Base-by-base conservation (phyloP, 2,888 invertebrate species). In the Cistogaster globosa region DNA sequence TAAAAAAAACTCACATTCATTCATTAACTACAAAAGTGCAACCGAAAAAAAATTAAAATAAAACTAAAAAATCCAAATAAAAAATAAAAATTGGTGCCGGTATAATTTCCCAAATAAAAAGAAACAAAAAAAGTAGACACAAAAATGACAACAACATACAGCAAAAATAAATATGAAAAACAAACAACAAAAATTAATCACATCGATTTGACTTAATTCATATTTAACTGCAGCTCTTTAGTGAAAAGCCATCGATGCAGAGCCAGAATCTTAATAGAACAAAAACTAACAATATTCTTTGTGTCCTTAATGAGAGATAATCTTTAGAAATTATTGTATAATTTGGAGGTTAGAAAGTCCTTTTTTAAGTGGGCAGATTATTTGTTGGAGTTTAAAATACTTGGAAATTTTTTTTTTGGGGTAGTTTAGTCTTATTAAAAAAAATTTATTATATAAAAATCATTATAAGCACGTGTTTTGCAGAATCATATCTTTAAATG, bases 121-220 rank as follows among this genome's bases (percentile, higher is more conserved):
- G n/a, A 51, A 71, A 80, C 80, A 77, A 72, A 77, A 42, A 42
- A 42, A 12, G 12, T 12, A 42, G 42, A 79, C 20, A 22, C 18
- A 53, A 67, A n/a, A 57, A 20, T 45, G 26, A 60, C 65, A 67
- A 58, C 51, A 78, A 72, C 45, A 62, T 22, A 45, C 42, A 71
- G 58, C 51, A 81, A 71, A 63, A 53, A 77, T 42, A 62, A 65
- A 51, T 51, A 68, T 7, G 65, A 76, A 14, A 75, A 89, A 89
- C 86, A 89, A 78, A 68, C 72, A 75, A 88, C 88, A 89, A 89
- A 88, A 87, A 90, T 90, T 90, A 90, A 90, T 90, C 90, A 90
- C 89, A 89, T 87, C 88, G 88, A 88, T 89, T 90, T 89, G 90
- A 88, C 87, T 90, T 90, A 90, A 90, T 90, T 90, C 90, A 90